Evolutionary conservation across 1,140 invertebrate genomes (phyloP), one percentile per base, ranked within the genome.

Genomic region (Reticulitermes speratus): DNA sequence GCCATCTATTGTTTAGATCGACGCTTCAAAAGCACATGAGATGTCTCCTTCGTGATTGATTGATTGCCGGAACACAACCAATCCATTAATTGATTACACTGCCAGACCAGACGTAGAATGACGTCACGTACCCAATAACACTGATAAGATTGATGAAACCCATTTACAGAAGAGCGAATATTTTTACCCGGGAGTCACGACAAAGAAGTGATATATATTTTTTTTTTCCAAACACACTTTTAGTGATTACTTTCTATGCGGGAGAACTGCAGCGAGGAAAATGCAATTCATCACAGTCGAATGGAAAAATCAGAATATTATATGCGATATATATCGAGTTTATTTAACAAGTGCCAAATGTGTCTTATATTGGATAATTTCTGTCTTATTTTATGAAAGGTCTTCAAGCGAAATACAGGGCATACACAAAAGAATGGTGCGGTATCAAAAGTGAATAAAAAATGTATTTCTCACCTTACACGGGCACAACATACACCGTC

Each of bases 1-100:
- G n/a, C 65, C 16, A 30, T n/a, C 25, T 75, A n/a, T 65, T 65
- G 59, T 65, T 65, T 65, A n/a, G 59, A 65, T 75, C 65, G 65
- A 75, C 5, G n/a, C 65, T 75, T 75, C 65, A 75, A 30, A 30
- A 75, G 65, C 32, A 52, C 83, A 25, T 84, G 84, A 59, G 84
- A 55, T 69, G 84, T 44, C n/a, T 85, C 84, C 84, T 52, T 69
- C 32, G 84, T 85, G 52, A 85, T 84, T 38, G 38, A 38, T 55
- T 85, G 84, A 85, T 85, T 9, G 48, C 84, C 55, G 38, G 83
- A 85, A 85, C 84, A 59, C 38, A 7, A 19, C 84, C 84, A 85
- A 59, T 85, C 84, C 84, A 85, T 85, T 85, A 85, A 85, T 85
- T 85, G 84, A 85, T 85, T 85, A 85, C 23, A 45, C 84, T 85